Evolutionary conservation across 2,797 vertebrate species (phyloP), one percentile per base, ranked within the genome.

Genomic region (Parauchenoglanis punctatus): DNA sequence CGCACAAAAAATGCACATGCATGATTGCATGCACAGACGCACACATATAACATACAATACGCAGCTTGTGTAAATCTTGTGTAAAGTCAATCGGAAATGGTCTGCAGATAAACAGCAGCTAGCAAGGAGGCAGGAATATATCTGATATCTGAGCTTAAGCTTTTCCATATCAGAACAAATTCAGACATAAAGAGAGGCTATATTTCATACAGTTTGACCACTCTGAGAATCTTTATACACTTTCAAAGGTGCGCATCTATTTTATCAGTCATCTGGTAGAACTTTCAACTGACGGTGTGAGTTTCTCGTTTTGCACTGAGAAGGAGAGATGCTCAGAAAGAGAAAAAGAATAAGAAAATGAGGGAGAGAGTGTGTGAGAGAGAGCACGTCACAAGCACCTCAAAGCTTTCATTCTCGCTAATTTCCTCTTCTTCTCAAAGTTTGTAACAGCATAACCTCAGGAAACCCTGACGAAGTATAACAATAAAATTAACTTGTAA

Each of bases 401-500:
- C 92, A 92, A 93, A 95, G 93, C 90, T 63, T 81, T 63, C 73
- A 81, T n/a, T 54, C 70, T 65, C 77, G 4, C 85, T 83, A 85
- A 89, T 90, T 86, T 81, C 85, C 87, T 83, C 70, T 54, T 94
- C 92, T 91, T 92, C 92, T 90, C 91, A 93, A 95, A 96, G 95
- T 96, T 96, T 95, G 7, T 92, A 95, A 95, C 94, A 95, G 93
- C 91, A 89, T 96, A 95, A 96, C 95, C 96, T 92, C 88, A 5
- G 95, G 95, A 96, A 96, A 96, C 94, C 96, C 96, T 96, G 95
- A 94, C 93, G 93, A 95, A 96, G 95, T 96, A 95, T 95, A 96
- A 96, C 95, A 96, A 96, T 96, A 95, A 96, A 96, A 96, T 96
- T 95, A 96, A 96, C 95, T 95, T 96, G 96, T 96, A 96, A 96